Evolutionary conservation across 2,888 invertebrate species (phyloP), one percentile per base, ranked within the genome.

Genomic region (Nomada flava): DNA sequence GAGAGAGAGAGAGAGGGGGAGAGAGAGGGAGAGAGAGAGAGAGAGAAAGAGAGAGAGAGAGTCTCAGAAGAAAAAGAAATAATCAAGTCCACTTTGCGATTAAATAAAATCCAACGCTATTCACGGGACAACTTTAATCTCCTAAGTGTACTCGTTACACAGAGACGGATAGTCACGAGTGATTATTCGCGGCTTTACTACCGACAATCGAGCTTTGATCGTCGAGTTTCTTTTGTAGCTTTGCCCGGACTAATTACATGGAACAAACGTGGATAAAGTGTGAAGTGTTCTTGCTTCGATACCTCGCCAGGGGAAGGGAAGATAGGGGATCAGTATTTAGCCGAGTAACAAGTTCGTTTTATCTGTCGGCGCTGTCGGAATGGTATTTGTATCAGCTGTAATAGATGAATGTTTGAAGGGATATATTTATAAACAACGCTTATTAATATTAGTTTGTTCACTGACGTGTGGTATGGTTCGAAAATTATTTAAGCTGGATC

Each of bases 131-230:
- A 15, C 11, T 59, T 20, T 15, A 15, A n/a, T 70, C 59, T 57
- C 5, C 15, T n/a, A 36, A 50, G 47, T 15, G 47, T 47, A 47
- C 47, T 47, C 15, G 15, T 47, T 47, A 15, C n/a, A 13, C 10
- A 52, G 18, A 29, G 4, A 2, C 36, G 36, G 52, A 20, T 52
- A 9, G 18, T 15, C 63, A 15, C 47, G 15, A 2, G 63, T 9
- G 44, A 47, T 63, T 63, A 63, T 47, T 63, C 63, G 15, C 20
- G 15, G 63, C 23, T 63, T 47, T 63, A 63, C 3, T 23, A 20
- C 3, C 44, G 18, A 63, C 44, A 2, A 63, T 63, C 44, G 63
- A 23, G 63, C 23, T 63, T 63, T 47, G 44, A 47, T 63, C 63
- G 36, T 18, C 36, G 47, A 47, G 47, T 47, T 15, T 47, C 29